Percentiles rank a stretch among this genome's conserved stretches.
These are phyloP conservation scores for Diplosoma virens DNA, from an alignment of 23 tunicate species.

Conservation along the genomic window DNA sequence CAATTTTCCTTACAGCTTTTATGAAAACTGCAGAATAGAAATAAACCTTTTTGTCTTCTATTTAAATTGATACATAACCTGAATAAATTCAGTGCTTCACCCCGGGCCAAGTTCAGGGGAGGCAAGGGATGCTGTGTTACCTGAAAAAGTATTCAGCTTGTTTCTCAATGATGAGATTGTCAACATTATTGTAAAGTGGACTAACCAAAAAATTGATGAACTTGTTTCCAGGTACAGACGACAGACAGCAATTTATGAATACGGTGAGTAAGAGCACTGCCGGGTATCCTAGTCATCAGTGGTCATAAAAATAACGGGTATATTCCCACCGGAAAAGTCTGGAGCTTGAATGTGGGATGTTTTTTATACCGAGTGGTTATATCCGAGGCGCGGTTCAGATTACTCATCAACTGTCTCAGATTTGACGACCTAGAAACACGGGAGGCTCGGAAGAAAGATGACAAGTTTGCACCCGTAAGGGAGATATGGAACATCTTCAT, in stretches of 20 bases:
- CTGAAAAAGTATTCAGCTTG: not conserved
- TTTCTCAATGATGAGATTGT: not conserved
- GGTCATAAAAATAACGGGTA: not conserved
- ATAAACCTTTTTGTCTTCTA: no score
- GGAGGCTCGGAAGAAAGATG: not conserved
- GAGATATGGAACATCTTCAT: not conserved
- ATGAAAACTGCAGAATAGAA: no score
- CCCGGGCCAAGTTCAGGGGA: not conserved
- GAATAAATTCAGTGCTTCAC: no score
- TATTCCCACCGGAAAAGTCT: not conserved
- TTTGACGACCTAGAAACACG: not conserved
- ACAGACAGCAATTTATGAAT: not conserved
- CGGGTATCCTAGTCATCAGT: not conserved
- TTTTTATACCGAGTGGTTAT: not conserved
- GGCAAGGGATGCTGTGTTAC: not conserved
- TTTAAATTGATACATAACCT: no score
- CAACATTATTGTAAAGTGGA: not conserved
- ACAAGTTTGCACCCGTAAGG: not conserved
- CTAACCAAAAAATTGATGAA: not conserved
- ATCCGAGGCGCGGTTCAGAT: not conserved
- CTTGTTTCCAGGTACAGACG: not conserved
- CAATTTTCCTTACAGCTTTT: no score
- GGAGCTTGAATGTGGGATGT: not conserved
- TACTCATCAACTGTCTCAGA: not conserved
- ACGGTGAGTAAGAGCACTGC: not conserved